phyloP scores from a whole-genome alignment of 2,797 vertebrate species.

The Masticophis lateralis region DNA sequence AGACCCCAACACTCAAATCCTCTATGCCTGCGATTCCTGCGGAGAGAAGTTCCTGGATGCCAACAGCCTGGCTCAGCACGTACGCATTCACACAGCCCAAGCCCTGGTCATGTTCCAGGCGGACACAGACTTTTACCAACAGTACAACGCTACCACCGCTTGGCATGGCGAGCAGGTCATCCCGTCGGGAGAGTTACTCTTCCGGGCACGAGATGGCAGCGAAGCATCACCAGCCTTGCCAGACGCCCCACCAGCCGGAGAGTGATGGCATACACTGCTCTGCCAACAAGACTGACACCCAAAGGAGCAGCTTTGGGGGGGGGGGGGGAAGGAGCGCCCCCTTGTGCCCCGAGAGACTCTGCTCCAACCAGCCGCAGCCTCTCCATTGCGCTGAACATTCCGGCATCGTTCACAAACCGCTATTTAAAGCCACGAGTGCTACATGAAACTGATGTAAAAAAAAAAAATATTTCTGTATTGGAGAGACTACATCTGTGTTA shows the following conservation, averaged over 20 bases:
- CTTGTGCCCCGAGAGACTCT: accelerated
- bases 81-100: conserved; percentile 96
- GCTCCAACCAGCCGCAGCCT: conserved; percentile 49
- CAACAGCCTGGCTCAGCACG: conserved; percentile 90
- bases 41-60: conserved; percentile 96
- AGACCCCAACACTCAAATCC: conserved; percentile 97
- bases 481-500: conserved; percentile 12
- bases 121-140: conserved; percentile 94
- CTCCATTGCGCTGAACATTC: background rate
- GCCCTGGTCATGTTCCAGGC: conserved; percentile 98
- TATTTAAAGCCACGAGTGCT: background rate
- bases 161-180: conserved; percentile 90
- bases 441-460: conserved; percentile 7
- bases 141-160: conserved; percentile 73
- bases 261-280: conserved; percentile 21
- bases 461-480: conserved; percentile 7
- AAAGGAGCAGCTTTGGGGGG: background rate
- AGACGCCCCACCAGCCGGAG: conserved; percentile 15
- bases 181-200: conserved; percentile 84
- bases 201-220: conserved; percentile 72
- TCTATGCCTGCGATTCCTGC: conserved; percentile 95
- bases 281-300: background rate
- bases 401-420: background rate
- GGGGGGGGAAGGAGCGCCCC: accelerated
- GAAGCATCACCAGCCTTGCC: conserved; percentile 33